Evolutionary conservation across 2,888 invertebrate species (phyloP).

Genomic region (Rhagonycha lutea): DNA sequence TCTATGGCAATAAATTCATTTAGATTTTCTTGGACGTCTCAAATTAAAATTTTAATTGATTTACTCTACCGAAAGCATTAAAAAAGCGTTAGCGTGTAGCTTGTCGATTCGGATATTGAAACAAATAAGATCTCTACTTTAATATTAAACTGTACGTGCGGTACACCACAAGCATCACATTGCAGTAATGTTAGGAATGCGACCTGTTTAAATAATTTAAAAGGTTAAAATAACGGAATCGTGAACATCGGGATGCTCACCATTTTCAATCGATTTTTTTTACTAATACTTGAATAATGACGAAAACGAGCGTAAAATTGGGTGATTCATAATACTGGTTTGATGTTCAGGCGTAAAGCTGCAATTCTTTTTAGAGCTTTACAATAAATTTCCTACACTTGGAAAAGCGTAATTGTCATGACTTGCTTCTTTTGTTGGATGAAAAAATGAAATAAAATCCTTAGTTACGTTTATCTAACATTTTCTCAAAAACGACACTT

Average conservation of each 20-base stretch:
- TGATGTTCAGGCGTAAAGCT: conserved; percentile 15
- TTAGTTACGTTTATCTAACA: neutral
- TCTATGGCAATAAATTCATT: neutral
- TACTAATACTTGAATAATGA: conserved; percentile 28
- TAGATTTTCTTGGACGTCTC: neutral
- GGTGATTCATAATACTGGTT: conserved; percentile 23
- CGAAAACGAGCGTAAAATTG: conserved; percentile 25
- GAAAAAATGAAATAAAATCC: neutral
- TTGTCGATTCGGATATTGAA: neutral
- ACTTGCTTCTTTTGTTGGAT: neutral
- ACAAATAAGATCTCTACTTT: conserved; percentile 26
- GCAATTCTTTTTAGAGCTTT: conserved; percentile 11
- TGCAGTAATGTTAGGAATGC: conserved; percentile 15
- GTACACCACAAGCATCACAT: conserved; percentile 15
- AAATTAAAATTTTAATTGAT: neutral
- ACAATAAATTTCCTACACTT: conserved; percentile 14
- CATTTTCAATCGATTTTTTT: conserved; percentile 21
- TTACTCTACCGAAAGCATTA: neutral
- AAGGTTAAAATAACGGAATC: conserved; percentile 1
- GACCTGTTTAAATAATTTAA: conserved; percentile 19
- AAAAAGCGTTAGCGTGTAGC: neutral
- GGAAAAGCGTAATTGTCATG: conserved; percentile 1
- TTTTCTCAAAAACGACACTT: neutral
- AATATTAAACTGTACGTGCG: conserved; percentile 28
- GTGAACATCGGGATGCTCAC: conserved; percentile 3